phyloP scores from a whole-genome alignment of 2,797 vertebrate species.

The Syngnathus acus region DNA sequence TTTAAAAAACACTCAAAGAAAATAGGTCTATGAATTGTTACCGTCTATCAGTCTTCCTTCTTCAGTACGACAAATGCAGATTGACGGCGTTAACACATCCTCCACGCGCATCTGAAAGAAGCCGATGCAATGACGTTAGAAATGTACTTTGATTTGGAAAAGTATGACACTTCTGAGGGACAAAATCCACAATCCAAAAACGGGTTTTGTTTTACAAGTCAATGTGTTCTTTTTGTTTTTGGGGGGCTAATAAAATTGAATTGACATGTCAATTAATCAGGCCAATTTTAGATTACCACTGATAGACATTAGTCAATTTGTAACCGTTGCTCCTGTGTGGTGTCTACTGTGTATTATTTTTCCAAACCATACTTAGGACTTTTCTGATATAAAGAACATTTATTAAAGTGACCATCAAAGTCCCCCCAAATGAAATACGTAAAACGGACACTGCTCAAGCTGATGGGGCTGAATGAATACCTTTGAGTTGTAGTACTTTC shows the following conservation, averaged over 20 bases:
- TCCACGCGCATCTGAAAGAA: slow-evolving; percentile 78
- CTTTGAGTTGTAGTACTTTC: slow-evolving; percentile 90
- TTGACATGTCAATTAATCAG: too few relatives aligned
- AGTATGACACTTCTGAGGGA: not conserved
- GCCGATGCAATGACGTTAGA: not conserved
- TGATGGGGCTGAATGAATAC: slow-evolving; percentile 47
- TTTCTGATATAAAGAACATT: not conserved
- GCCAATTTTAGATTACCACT: too few relatives aligned
- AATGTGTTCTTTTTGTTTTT: too few relatives aligned
- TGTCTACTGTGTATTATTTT: not conserved
- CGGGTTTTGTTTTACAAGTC: too few relatives aligned
- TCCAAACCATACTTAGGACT: not conserved
- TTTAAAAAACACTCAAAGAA: not conserved
- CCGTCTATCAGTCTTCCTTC: slow-evolving; percentile 80
- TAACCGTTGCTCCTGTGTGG: too few relatives aligned
- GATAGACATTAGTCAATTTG: too few relatives aligned
- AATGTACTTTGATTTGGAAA: not conserved
- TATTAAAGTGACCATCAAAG: not conserved
- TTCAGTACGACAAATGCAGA: slow-evolving; percentile 82
- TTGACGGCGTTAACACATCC: slow-evolving; percentile 75
- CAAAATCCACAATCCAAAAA: too few relatives aligned
- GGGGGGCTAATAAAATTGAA: too few relatives aligned
- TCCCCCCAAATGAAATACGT: not conserved
- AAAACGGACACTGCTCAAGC: not conserved
- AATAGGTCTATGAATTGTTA: slow-evolving; percentile 40